Conservation (phyloP, 2,113 vertebrate genomes). For the Eulemur rufifrons region DNA sequence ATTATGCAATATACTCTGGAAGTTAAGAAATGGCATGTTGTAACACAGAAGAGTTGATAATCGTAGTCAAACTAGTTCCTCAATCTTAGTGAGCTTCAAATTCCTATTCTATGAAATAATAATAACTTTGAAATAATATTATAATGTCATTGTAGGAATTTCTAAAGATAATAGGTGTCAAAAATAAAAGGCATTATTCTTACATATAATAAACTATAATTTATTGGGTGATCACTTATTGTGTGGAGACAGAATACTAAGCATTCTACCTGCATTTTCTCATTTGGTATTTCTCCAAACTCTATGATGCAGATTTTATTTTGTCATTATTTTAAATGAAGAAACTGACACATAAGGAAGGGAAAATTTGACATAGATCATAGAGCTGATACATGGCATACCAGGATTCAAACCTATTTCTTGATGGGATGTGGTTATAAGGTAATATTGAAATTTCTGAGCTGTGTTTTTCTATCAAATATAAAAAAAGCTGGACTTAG, state of each 20-base stretch:
- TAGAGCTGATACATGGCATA: background rate
- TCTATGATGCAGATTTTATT: background rate
- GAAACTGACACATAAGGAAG: background rate
- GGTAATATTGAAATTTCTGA: background rate
- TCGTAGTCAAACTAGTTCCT: background rate
- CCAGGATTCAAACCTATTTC: background rate
- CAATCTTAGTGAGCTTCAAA: background rate
- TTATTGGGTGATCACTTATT: background rate
- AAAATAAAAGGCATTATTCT: background rate
- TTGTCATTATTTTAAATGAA: constrained; percentile 5
- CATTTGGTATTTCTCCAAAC: background rate
- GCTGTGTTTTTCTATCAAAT: background rate
- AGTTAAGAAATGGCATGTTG: background rate
- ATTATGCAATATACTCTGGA: background rate
- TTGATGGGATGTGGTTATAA: background rate
- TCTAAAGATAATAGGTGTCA: background rate
- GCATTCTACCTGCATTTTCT: background rate
- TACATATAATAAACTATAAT: background rate
- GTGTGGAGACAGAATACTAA: background rate
- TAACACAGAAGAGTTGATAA: background rate
- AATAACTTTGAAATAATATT: background rate
- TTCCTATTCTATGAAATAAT: background rate
- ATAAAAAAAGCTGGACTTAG: background rate
- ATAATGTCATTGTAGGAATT: background rate
- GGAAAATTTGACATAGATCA: background rate